Percentiles rank a stretch among this genome's conserved stretches.
Conservation (phyloP, 1,140 invertebrate species). For the Asbolus verrucosus region DNA sequence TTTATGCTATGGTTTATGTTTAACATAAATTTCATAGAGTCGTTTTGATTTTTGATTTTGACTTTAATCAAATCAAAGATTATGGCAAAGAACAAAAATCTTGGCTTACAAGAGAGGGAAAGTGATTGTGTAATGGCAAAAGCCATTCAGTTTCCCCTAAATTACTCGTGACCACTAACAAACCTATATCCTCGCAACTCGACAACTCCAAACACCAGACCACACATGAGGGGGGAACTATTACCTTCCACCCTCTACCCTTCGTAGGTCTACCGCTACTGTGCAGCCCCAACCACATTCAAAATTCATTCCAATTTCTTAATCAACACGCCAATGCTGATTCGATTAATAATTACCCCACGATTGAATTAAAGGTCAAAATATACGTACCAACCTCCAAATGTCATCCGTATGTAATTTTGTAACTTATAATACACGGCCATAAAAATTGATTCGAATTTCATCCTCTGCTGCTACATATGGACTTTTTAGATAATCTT, state of each 20-base stretch:
- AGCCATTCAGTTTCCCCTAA: constrained; percentile 54
- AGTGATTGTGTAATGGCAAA: constrained; percentile 44
- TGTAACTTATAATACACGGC: not conserved
- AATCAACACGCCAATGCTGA: constrained; percentile 48
- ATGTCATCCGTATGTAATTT: not conserved
- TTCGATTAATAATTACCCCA: constrained; percentile 47
- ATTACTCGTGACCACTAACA: constrained; percentile 60
- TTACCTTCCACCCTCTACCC: constrained; percentile 40
- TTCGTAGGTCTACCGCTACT: constrained; percentile 26
- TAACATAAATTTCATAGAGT: constrained; percentile 37
- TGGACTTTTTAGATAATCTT: constrained; percentile 1
- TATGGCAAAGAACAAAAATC: not conserved
- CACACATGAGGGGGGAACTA: constrained; percentile 40
- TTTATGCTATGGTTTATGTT: constrained; percentile 44
- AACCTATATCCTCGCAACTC: constrained; percentile 49
- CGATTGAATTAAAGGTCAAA: constrained; percentile 34
- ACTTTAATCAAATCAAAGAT: constrained; percentile 6
- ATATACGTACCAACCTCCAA: too few relatives aligned
- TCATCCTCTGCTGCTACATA: not conserved
- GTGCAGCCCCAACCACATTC: constrained; percentile 46
- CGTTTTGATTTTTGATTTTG: constrained; percentile 21
- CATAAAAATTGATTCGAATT: constrained; percentile 4
- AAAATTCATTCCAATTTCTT: constrained; percentile 54
- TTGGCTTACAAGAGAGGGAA: constrained; percentile 26
- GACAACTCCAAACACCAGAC: constrained; percentile 37